Evolutionary conservation across 2,113 vertebrate species (phyloP).

Genomic region (Gnathonemus longibarbis): DNA sequence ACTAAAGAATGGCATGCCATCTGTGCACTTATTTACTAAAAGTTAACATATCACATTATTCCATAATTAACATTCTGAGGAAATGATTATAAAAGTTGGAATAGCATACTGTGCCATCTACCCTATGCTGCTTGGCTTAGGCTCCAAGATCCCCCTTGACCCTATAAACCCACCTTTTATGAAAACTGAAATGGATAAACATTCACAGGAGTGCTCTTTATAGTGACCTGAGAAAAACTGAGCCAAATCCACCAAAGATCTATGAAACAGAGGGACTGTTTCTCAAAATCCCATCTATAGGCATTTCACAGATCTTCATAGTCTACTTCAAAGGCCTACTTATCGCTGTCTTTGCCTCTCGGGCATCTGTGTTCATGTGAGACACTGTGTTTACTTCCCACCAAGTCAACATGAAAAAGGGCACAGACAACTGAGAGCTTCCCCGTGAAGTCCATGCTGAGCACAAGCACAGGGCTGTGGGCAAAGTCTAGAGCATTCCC

Average conservation of each 20-base stretch:
- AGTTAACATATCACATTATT: not conserved
- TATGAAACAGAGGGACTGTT: not conserved
- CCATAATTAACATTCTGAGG: not conserved
- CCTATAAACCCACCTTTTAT: not conserved
- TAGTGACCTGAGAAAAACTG: not conserved
- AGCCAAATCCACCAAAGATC: not conserved
- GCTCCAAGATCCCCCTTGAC: not conserved
- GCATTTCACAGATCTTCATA: conserved; percentile 20
- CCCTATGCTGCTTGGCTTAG: not conserved
- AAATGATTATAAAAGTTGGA: not conserved
- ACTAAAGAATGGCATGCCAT: not conserved
- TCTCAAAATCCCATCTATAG: not conserved
- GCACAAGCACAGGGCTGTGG: not conserved
- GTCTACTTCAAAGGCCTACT: conserved; percentile 23
- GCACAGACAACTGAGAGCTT: not conserved
- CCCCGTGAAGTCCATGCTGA: not conserved
- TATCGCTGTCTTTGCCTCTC: conserved; percentile 3
- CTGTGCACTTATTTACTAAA: not conserved
- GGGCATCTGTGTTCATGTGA: not conserved
- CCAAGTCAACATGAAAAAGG: not conserved
- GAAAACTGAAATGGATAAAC: not conserved
- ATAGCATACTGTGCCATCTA: not conserved
- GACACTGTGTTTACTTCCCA: not conserved
- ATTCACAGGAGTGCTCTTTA: not conserved
- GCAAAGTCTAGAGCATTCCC: not conserved